A percentile compares a stretch with the other conserved stretches of the same genome.
Evolutionary conservation across 1,140 invertebrate genomes (phyloP).

Genomic region (Drosophila tsacasi): DNA sequence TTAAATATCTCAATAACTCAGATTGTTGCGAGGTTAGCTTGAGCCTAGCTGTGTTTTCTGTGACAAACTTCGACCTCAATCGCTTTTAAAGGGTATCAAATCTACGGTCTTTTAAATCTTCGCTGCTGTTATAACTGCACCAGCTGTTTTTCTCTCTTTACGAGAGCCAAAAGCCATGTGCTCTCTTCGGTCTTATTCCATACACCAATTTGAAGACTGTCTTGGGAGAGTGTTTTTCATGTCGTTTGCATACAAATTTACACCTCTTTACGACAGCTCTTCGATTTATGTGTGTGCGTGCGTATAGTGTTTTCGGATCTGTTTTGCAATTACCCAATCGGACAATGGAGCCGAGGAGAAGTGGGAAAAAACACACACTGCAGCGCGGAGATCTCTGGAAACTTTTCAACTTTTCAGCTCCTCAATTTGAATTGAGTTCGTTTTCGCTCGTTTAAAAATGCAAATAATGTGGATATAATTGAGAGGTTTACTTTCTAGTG

Average conservation of each 20-base stretch:
- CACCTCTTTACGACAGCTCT: slow-evolving; percentile 68
- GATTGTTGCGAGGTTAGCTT: too few species aligned
- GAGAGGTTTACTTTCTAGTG: slow-evolving; percentile 26
- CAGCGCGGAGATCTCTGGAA: slow-evolving; percentile 8
- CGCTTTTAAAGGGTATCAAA: not conserved
- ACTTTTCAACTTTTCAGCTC: slow-evolving; percentile 26
- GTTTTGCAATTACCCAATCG: slow-evolving; percentile 70
- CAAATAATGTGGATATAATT: slow-evolving; percentile 44
- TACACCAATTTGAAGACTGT: slow-evolving; percentile 14
- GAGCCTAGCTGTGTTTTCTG: not conserved
- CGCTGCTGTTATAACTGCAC: not conserved
- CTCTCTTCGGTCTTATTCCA: slow-evolving; percentile 12
- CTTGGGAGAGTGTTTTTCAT: slow-evolving; percentile 17
- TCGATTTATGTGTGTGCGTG: slow-evolving; percentile 51
- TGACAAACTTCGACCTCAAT: not conserved
- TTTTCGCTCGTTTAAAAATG: slow-evolving; percentile 44
- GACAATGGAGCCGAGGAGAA: slow-evolving; percentile 51
- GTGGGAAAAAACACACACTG: slow-evolving; percentile 32
- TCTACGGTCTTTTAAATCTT: slow-evolving; percentile 3
- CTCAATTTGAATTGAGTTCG: slow-evolving; percentile 21
- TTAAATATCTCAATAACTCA: not conserved
- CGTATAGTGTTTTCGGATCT: slow-evolving; percentile 35
- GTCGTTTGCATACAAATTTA: slow-evolving; percentile 80
- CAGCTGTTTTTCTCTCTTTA: slow-evolving; percentile 48
- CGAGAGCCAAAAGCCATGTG: slow-evolving; percentile 18